Base-by-base conservation (phyloP, 1,140 invertebrate species). In the Melitaea cinxia region DNA sequence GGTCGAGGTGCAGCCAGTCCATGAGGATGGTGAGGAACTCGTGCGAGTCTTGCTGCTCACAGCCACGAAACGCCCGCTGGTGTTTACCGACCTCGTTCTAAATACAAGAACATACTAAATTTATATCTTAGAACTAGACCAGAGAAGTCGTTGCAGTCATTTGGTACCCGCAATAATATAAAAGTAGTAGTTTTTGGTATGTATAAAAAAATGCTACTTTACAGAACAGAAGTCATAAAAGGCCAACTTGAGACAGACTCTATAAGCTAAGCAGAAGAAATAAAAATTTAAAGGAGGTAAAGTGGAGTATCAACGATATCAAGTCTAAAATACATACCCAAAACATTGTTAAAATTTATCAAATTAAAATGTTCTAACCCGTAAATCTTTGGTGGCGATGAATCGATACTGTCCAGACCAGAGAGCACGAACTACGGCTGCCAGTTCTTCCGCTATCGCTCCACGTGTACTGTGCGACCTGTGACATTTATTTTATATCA, bases 11-110 rank as follows among this genome's bases (percentile, higher is more conserved):
- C 67, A 99, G 92, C 93, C 95, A 97, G 75, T 98, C 97, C 85
- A 99, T 93, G 2, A 99, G 91, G 73, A 98, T 96, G 14, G 95
- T 95, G 0, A 99, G 93, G 82, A 99, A 98, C 84, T 99, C 98
- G 83, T 99, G 97, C 0, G 97, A 97, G 85, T 99, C 98, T 84
- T 99, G 98, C 80, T 99, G 98, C 62, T 97, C 95, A 72, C 93
- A 93, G 23, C 95, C 96, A 56, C 94, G 94, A 91, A 98, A 99
- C 70, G 95, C 94, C 53, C 95, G 91, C 76, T 96, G 93, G 72
- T 94, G 94, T 63, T 94, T 94, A 9, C 95, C 95, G 42, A 97
- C 93, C 12, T 94, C 93, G 69, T 92, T 92, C 94, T 96, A 75
- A 4, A 59, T 12, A 39, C 1, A 33, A 24, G 6, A n/a, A 73